phyloP scores from a whole-genome alignment of 2,113 vertebrate genomes.

The Poeciliopsis prolifica region DNA sequence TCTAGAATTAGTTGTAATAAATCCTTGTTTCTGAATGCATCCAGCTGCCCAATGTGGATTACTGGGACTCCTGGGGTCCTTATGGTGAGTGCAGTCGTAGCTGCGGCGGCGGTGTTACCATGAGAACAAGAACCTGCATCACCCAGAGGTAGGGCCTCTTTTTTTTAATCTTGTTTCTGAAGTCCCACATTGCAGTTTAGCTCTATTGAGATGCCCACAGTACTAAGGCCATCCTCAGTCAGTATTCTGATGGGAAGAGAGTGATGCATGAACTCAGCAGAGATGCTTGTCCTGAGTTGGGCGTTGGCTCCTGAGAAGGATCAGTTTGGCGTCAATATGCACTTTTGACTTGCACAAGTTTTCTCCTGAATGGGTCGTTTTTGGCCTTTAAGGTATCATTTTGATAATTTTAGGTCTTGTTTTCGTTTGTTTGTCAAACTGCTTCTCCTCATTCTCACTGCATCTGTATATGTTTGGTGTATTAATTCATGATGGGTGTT shows the following conservation, averaged over 20 bases:
- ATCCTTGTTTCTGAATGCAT: background rate
- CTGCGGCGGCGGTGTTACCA: constrained; percentile 88
- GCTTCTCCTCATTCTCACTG: background rate
- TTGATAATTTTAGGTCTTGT: background rate
- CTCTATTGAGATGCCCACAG: background rate
- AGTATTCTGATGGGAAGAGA: background rate
- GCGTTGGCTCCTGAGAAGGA: constrained; percentile 38
- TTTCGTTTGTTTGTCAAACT: background rate
- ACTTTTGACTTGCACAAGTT: background rate
- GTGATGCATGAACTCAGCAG: constrained; percentile 16
- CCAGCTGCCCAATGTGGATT: constrained; percentile 72
- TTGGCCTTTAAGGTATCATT: background rate
- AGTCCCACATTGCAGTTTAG: background rate
- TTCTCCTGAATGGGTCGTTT: background rate
- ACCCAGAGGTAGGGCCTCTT: constrained; percentile 82
- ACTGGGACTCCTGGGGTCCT: constrained; percentile 88
- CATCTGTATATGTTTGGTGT: background rate
- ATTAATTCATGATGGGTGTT: background rate
- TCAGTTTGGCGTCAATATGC: constrained; percentile 6
- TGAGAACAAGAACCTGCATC: constrained; percentile 84
- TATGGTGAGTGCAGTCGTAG: constrained; percentile 91
- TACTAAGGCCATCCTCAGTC: background rate
- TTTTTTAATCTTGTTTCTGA: background rate
- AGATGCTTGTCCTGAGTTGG: constrained; percentile 42
- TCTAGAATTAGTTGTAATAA: no score